These are phyloP conservation scores for Acronicta aceris DNA, from an alignment of 2,888 invertebrate species.

Conservation along the genomic window DNA sequence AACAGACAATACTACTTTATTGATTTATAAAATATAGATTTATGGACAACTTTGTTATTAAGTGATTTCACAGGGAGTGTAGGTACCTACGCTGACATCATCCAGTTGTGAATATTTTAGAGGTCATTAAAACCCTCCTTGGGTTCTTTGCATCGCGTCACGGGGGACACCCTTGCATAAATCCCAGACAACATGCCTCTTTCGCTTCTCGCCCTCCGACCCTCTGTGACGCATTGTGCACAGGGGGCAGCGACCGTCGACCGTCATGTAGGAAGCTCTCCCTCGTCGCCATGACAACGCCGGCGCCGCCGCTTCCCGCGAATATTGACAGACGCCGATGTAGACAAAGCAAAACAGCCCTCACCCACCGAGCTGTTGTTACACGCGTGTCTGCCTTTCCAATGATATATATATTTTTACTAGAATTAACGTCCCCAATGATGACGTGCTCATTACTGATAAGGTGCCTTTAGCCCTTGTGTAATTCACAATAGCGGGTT, in stretches of 20 bases:
- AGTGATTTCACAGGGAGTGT: slow-evolving; percentile 2
- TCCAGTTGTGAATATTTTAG: slow-evolving; percentile 55
- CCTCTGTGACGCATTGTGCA: slow-evolving; percentile 77
- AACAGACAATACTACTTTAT: no score
- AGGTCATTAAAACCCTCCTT: slow-evolving; percentile 46
- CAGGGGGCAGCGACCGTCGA: slow-evolving; percentile 81
- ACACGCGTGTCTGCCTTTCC: slow-evolving; percentile 70
- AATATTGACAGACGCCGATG: slow-evolving; percentile 81
- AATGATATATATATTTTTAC: slow-evolving; percentile 82
- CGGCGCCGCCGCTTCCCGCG: slow-evolving; percentile 82
- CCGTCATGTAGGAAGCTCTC: slow-evolving; percentile 77
- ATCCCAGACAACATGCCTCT: slow-evolving; percentile 76
- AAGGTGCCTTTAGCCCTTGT: slow-evolving; percentile 73
- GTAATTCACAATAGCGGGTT: slow-evolving; percentile 65
- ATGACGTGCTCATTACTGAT: slow-evolving; percentile 81
- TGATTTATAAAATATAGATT: no score
- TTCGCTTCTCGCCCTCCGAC: slow-evolving; percentile 74
- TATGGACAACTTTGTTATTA: no score
- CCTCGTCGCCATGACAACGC: slow-evolving; percentile 85
- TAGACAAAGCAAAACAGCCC: slow-evolving; percentile 67
- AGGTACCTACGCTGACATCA: slow-evolving; percentile 35
- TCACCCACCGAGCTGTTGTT: slow-evolving; percentile 44
- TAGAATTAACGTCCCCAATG: slow-evolving; percentile 74
- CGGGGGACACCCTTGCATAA: slow-evolving; percentile 73
- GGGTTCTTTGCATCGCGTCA: slow-evolving; percentile 52